Evolutionary conservation across 2,113 vertebrate species (phyloP).

Genomic region (Tetrao urogallus): DNA sequence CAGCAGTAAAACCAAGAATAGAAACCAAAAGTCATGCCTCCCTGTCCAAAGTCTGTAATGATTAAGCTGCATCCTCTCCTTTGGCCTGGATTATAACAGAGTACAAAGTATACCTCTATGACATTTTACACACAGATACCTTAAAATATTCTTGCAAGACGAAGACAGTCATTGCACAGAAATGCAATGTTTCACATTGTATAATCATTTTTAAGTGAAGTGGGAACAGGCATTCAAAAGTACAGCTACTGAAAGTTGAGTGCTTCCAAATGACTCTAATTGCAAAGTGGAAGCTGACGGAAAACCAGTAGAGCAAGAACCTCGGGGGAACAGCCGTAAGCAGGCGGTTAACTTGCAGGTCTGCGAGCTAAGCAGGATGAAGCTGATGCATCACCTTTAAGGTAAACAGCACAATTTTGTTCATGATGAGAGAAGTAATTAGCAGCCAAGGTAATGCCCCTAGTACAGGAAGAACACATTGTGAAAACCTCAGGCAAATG

Average conservation of each 20-base stretch:
- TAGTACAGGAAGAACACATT: conserved; percentile 55
- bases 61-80: conserved; percentile 55
- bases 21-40: conserved; percentile 54
- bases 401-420: conserved; percentile 66
- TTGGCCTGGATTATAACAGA: background rate
- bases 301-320: conserved; percentile 50
- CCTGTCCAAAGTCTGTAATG: conserved; percentile 49
- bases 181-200: background rate
- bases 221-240: conserved; percentile 14
- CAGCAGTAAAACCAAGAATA: conserved; percentile 51
- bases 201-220: conserved; percentile 10
- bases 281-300: conserved; percentile 48
- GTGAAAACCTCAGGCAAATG: conserved; percentile 60
- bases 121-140: background rate
- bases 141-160: background rate
- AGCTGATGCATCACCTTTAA: conserved; percentile 48
- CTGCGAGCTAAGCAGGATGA: conserved; percentile 43
- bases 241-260: conserved; percentile 11
- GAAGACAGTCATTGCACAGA: background rate
- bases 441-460: conserved; percentile 27
- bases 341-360: conserved; percentile 56
- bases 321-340: conserved; percentile 21
- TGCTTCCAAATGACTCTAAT: conserved; percentile 20
- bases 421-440: conserved; percentile 64
- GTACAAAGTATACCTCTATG: conserved; percentile 37